Evolutionary conservation across 2,797 vertebrate genomes (phyloP).

Genomic region (Sylvia borin): DNA sequence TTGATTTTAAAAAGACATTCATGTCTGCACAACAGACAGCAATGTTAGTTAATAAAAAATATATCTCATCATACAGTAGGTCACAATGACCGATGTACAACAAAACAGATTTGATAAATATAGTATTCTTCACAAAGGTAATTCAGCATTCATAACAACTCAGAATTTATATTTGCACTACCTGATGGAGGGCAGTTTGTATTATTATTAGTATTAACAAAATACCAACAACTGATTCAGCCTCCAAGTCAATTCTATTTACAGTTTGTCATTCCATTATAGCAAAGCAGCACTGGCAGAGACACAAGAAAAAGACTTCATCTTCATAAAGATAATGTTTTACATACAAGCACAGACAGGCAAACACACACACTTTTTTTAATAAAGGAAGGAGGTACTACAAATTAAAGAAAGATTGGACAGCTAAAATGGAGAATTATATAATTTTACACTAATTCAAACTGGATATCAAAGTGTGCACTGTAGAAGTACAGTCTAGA

Average conservation of each 20-base stretch:
- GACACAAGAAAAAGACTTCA: constrained; percentile 26
- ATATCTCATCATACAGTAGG: constrained; percentile 21
- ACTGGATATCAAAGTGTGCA: not conserved
- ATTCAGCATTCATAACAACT: constrained; percentile 52
- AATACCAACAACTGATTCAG: constrained; percentile 62
- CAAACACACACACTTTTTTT: not conserved
- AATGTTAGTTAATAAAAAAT: constrained; percentile 39
- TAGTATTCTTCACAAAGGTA: constrained; percentile 44
- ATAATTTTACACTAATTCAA: not conserved
- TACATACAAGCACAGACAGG: constrained; percentile 42
- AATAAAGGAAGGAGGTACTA: not conserved
- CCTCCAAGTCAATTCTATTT: constrained; percentile 66
- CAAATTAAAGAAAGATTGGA: not conserved
- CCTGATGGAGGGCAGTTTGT: constrained; percentile 39
- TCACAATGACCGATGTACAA: constrained; percentile 37
- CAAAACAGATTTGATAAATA: constrained; percentile 31
- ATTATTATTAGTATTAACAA: constrained; percentile 62
- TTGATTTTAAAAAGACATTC: constrained; percentile 1
- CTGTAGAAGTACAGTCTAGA: not conserved
- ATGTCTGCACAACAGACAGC: not conserved
- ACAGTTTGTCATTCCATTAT: constrained; percentile 50
- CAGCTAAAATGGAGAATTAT: not conserved
- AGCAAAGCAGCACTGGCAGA: constrained; percentile 57
- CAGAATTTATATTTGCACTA: constrained; percentile 44
- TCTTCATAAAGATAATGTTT: constrained; percentile 41